Percentiles rank a stretch among this genome's conserved stretches.
These are phyloP conservation scores for Synanthedon vespiformis DNA, from an alignment of 2,888 invertebrate species.

Conservation along the genomic window DNA sequence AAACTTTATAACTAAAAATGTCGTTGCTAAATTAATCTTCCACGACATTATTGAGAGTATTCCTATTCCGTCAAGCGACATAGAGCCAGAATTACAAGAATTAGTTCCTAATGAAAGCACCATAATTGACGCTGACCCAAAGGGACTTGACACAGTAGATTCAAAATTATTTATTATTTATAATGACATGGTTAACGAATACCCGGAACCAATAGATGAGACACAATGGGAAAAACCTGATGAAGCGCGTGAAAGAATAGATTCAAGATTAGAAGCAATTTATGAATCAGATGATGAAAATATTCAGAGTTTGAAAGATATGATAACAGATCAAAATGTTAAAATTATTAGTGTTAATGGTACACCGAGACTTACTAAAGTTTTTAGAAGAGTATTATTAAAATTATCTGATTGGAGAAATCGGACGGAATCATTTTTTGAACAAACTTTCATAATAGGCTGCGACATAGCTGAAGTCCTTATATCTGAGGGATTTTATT, in stretches of 20 bases:
- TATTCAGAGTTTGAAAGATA: slow-evolving; percentile 41
- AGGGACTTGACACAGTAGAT: slow-evolving; percentile 35
- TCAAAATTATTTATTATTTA: slow-evolving; percentile 38
- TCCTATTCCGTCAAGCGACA: slow-evolving; percentile 4
- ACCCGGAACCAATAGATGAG: slow-evolving; percentile 59
- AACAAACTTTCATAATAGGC: slow-evolving; percentile 66
- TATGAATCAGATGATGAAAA: slow-evolving; percentile 56
- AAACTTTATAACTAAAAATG: slow-evolving; percentile 30
- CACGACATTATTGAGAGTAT: slow-evolving; percentile 35
- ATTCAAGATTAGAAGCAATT: slow-evolving; percentile 46
- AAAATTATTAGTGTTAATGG: slow-evolving; percentile 50
- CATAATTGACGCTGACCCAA: slow-evolving; percentile 57
- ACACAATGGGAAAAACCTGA: slow-evolving; percentile 61
- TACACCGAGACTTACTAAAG: slow-evolving; percentile 35
- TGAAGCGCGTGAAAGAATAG: slow-evolving; percentile 53
- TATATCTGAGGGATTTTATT: slow-evolving; percentile 69
- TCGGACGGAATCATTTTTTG: slow-evolving; percentile 64
- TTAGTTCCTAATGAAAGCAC: slow-evolving; percentile 33
- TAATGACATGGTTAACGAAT: slow-evolving; percentile 42
- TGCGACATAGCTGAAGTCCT: slow-evolving; percentile 69
- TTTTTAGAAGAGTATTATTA: slow-evolving; percentile 26
- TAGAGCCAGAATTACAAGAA: slow-evolving; percentile 2
- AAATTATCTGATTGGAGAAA: slow-evolving; percentile 40
- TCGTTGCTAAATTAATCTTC: slow-evolving; percentile 33
- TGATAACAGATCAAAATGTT: slow-evolving; percentile 49